Evolutionary conservation across 2,888 invertebrate genomes (phyloP).

Genomic region (Amphimallon solstitiale): DNA sequence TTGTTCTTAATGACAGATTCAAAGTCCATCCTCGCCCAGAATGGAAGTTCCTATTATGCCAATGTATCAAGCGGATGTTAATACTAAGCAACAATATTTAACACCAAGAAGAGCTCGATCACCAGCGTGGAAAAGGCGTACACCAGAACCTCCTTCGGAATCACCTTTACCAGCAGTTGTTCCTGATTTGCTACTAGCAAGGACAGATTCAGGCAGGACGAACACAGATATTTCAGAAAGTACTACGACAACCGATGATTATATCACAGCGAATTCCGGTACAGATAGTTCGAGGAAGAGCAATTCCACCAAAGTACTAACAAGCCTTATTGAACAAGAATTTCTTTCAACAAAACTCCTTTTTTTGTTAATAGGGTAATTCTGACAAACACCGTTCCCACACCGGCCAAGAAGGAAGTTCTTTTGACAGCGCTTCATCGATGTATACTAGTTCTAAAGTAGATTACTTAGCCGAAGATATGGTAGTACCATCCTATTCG

Average conservation of each 20-base stretch:
- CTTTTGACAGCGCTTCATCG: slow-evolving; percentile 88
- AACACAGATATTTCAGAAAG: slow-evolving; percentile 88
- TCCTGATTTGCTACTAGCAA: slow-evolving; percentile 68
- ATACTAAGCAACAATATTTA: slow-evolving; percentile 49
- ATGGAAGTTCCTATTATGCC: slow-evolving; percentile 33
- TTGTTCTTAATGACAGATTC: slow-evolving; percentile 35
- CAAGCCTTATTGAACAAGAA: not conserved
- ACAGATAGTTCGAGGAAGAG: slow-evolving; percentile 74
- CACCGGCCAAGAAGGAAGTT: slow-evolving; percentile 75
- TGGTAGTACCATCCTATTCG: slow-evolving; percentile 70
- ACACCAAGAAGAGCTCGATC: slow-evolving; percentile 48
- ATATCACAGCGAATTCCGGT: slow-evolving; percentile 84
- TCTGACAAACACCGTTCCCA: slow-evolving; percentile 41
- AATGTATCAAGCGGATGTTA: slow-evolving; percentile 46
- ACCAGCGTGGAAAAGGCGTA: slow-evolving; percentile 47
- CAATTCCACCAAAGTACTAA: slow-evolving; percentile 72
- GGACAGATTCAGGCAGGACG: slow-evolving; percentile 78
- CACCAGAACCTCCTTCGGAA: slow-evolving; percentile 52
- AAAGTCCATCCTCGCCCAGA: slow-evolving; percentile 45
- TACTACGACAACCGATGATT: slow-evolving; percentile 86
- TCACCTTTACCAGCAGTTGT: slow-evolving; percentile 58
- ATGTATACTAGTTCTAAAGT: slow-evolving; percentile 81
- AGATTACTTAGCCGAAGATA: slow-evolving; percentile 74
- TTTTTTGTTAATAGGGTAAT: slow-evolving; percentile 23
- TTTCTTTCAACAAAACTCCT: not conserved